Evolutionary conservation across 1,140 invertebrate species (phyloP).

Genomic region (Protaetia brevitarsis): DNA sequence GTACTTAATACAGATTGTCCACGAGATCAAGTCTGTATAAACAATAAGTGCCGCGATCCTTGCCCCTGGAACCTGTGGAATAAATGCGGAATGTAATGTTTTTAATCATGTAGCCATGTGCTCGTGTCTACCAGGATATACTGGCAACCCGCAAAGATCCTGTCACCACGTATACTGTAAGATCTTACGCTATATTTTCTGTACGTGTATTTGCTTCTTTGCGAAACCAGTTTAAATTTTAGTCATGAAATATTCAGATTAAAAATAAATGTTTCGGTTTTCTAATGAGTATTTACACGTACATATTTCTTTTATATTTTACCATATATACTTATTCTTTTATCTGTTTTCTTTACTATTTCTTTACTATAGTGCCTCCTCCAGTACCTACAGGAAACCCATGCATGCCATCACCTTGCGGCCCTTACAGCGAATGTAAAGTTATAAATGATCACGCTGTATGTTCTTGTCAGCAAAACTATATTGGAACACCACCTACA

Average conservation of each 20-base stretch:
- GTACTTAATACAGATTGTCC: constrained; percentile 66
- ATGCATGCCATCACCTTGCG: constrained; percentile 66
- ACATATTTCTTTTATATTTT: constrained; percentile 8
- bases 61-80: constrained; percentile 63
- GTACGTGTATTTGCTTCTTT: no score
- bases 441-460: constrained; percentile 63
- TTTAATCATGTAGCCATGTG: constrained; percentile 69
- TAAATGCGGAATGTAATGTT: constrained; percentile 67
- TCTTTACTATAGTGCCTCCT: constrained; percentile 45
- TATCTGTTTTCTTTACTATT: constrained; percentile 43
- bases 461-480: constrained; percentile 67
- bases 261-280: no score
- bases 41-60: constrained; percentile 64
- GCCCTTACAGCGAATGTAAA: constrained; percentile 68
- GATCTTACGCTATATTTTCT: not conserved
- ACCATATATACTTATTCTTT: constrained; percentile 26
- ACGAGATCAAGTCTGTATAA: constrained; percentile 59
- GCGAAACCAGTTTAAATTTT: no score
- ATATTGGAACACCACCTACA: constrained; percentile 66
- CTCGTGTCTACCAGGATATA: constrained; percentile 62
- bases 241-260: no score
- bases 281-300: not conserved
- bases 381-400: constrained; percentile 56
- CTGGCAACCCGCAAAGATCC: constrained; percentile 59
- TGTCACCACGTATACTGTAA: constrained; percentile 49